Base-by-base conservation (phyloP, 2,113 vertebrate genomes). In the Puffinus mauretanicus region DNA sequence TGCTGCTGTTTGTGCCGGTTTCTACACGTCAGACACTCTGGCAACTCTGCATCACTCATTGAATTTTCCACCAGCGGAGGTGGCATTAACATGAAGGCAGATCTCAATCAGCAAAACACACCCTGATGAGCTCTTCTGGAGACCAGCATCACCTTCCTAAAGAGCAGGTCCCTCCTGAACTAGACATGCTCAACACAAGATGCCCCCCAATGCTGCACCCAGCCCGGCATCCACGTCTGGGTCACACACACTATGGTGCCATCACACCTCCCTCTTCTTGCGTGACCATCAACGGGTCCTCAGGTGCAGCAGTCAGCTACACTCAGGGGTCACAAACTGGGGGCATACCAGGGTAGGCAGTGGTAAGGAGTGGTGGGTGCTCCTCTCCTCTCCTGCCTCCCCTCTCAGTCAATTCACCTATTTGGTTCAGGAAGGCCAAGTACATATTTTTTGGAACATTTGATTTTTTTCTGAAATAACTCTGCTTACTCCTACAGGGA, bases 181-280 rank as follows among this genome's bases (percentile, higher is more conserved):
- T 38, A 22, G n/a, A 13, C 2, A 0, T 32, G 16, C 19, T 64
- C 22, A 40, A 52, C 16, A 26, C 3, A 1, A 60, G 29, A 26
- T 47, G 34, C 9, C 34, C 29, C 13, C 13, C 40, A n/a, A 1
- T 21, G 34, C 46, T 36, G 25, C 21, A 24, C n/a, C 44, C 25
- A 78, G n/a, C 17, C 14, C 17, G 51, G n/a, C 32, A 34, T 21
- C 19, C 38, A 30, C 1, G 0, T 34, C 34, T 73, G 38, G 44
- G 46, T 91, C 46, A 61, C 38, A 32, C 25, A 52, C 11, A 4
- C 19, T 5, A 13, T 5, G 58, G 18, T 34, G 51, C 13, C 52
- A 46, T 7, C 60, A 66, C 4, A n/a, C 9, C 13, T 60, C 34
- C 8, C 34, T 44, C 65, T n/a, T 70, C 72, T 49, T 82, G 11